Conservation (phyloP, 2,797 vertebrate species). For the Adelosebastes latens region DNA sequence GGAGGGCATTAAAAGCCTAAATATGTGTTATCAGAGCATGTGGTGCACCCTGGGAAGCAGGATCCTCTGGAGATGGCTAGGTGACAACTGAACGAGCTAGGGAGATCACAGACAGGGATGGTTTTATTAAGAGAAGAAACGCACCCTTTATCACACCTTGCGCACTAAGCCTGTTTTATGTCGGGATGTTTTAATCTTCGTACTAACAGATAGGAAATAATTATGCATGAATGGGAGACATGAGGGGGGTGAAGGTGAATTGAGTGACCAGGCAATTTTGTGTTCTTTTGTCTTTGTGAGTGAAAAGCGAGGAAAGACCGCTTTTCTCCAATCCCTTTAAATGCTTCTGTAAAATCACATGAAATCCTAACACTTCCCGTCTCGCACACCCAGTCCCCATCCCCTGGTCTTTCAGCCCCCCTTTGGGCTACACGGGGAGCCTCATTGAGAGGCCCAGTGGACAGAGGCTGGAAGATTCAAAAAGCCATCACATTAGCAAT, state of each 20-base stretch:
- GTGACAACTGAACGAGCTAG: slow-evolving; percentile 58
- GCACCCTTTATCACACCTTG: slow-evolving; percentile 69
- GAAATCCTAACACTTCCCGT: slow-evolving; percentile 26
- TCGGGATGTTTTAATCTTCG: slow-evolving; percentile 69
- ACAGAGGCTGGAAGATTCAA: slow-evolving; percentile 67
- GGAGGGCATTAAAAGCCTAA: slow-evolving; percentile 70
- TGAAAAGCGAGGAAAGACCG: slow-evolving; percentile 28
- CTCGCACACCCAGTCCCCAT: slow-evolving; percentile 8
- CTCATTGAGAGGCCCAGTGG: slow-evolving; percentile 59
- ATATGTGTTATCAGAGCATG: slow-evolving; percentile 75
- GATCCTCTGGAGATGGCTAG: slow-evolving; percentile 68
- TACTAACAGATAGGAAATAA: slow-evolving; percentile 60
- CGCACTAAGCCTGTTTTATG: slow-evolving; percentile 59
- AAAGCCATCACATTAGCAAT: slow-evolving; percentile 78
- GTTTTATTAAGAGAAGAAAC: slow-evolving; percentile 65
- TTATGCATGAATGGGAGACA: slow-evolving; percentile 43
- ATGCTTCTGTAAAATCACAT: slow-evolving; percentile 20
- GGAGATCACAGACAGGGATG: slow-evolving; percentile 71
- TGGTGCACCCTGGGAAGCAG: slow-evolving; percentile 63
- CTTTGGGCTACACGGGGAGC: slow-evolving; percentile 45
- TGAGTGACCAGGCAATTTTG: slow-evolving; percentile 48
- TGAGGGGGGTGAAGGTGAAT: slow-evolving; percentile 67
- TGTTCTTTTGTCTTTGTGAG: slow-evolving; percentile 25
- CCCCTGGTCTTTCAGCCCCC: slow-evolving; percentile 19
- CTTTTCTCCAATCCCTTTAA: not conserved